Evolutionary conservation across 2,113 vertebrate genomes (phyloP).

Genomic region (Phoenicopterus ruber): DNA sequence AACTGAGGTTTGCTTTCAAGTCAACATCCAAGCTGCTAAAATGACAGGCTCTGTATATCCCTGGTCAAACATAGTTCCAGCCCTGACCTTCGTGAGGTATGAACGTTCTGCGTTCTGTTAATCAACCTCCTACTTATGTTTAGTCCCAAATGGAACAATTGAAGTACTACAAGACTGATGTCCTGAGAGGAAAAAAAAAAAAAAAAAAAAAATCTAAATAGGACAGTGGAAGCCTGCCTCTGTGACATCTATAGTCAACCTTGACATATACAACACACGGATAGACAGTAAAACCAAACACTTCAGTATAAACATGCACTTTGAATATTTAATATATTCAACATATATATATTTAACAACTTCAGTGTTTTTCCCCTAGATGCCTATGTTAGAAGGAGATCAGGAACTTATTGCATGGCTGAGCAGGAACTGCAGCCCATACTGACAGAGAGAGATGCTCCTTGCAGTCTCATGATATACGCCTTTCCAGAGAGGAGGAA

Average conservation of each 20-base stretch:
- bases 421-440: background rate
- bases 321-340: background rate
- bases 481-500: background rate
- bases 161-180: background rate
- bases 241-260: background rate
- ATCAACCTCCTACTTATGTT: background rate
- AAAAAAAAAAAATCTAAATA: background rate
- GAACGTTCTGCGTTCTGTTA: background rate
- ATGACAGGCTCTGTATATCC: background rate
- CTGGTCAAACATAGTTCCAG: background rate
- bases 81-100: background rate
- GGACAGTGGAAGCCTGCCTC: background rate
- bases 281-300: background rate
- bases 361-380: background rate
- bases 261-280: fast-evolving
- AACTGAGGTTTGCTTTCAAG: background rate
- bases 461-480: background rate
- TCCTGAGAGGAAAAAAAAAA: background rate
- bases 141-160: background rate
- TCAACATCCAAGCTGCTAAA: background rate
- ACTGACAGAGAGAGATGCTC: background rate
- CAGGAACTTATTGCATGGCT: background rate
- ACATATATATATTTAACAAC: too few species aligned
- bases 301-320: background rate
- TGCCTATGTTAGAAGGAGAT: background rate